Evolutionary conservation across 1,140 invertebrate genomes (phyloP).

Genomic region (Neotoxoptera formosana): DNA sequence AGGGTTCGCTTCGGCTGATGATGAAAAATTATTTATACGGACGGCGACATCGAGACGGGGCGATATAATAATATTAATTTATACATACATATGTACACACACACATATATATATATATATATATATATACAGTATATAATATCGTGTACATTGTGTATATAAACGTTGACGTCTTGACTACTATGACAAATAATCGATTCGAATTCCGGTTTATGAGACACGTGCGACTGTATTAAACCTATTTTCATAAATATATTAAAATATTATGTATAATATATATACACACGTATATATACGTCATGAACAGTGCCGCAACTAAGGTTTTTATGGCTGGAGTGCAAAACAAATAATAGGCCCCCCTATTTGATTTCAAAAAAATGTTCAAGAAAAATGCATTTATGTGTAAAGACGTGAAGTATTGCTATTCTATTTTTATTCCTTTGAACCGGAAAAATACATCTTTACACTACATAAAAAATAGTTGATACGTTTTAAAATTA

Average conservation of each 20-base stretch:
- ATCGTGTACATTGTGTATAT: not conserved
- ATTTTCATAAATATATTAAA: not conserved
- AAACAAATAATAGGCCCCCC: too few species aligned
- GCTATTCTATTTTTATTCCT: too few species aligned
- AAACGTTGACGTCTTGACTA: not conserved
- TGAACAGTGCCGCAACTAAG: not conserved
- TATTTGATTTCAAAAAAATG: too few species aligned
- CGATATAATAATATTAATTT: not conserved
- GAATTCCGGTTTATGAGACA: not conserved
- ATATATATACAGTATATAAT: not conserved
- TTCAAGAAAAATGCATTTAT: too few species aligned
- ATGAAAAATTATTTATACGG: constrained; percentile 24
- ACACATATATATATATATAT: too few species aligned
- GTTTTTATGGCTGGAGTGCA: too few species aligned
- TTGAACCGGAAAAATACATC: too few species aligned
- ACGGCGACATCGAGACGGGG: not conserved
- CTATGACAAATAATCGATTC: constrained; percentile 28
- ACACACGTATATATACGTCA: too few species aligned
- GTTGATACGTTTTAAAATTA: too few species aligned
- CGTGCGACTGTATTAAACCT: not conserved
- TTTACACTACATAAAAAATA: too few species aligned
- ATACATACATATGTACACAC: not conserved
- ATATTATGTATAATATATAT: not conserved
- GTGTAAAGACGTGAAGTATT: too few species aligned
- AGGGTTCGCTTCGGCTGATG: not conserved